These are phyloP conservation scores for Tinamus guttatus DNA, from an alignment of 2,113 vertebrate genomes.

Conservation along the genomic window DNA sequence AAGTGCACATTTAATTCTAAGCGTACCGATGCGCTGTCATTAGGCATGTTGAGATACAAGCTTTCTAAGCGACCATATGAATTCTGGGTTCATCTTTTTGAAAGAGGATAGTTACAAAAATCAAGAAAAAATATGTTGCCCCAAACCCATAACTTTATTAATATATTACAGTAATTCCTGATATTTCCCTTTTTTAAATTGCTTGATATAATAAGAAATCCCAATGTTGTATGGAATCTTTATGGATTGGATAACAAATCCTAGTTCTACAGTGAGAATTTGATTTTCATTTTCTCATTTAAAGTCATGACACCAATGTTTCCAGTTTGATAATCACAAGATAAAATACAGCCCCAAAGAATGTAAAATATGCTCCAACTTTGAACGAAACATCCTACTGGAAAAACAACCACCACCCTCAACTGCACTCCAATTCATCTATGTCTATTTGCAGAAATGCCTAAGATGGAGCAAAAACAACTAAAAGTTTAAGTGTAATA, in stretches of 20 bases:
- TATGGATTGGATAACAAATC: neutral
- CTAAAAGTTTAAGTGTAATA: neutral
- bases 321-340: neutral
- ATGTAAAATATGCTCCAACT: neutral
- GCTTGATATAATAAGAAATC: neutral
- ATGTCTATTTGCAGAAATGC: neutral
- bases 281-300: neutral
- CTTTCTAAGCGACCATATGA: neutral
- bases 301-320: neutral
- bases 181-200: neutral
- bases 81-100: neutral
- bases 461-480: neutral
- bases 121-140: neutral
- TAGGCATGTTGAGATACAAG: neutral
- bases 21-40: neutral
- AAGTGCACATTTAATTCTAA: neutral
- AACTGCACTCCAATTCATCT: neutral
- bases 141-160: neutral
- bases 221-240: neutral
- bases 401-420: neutral
- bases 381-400: neutral
- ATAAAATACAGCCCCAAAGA: neutral
- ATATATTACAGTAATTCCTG: neutral
- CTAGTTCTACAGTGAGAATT: rapidly evolving
- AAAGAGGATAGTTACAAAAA: neutral